Percentiles rank a stretch among this genome's conserved stretches.
These are phyloP conservation scores for Pyxicephalus adspersus DNA, from an alignment of 2,113 vertebrate genomes.

Conservation along the genomic window DNA sequence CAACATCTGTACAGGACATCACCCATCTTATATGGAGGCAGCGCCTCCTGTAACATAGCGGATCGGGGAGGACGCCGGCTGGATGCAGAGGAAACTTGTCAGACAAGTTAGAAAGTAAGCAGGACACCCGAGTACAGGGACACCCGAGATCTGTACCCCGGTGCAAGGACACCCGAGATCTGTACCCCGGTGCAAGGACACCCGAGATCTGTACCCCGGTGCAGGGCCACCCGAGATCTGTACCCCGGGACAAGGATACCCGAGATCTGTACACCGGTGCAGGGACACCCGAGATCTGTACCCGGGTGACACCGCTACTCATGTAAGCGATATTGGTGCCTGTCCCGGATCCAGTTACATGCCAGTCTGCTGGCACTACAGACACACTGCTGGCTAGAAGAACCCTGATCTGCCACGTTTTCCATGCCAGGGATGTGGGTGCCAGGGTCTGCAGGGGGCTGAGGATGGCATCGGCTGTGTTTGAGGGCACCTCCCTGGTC, in stretches of 20 bases:
- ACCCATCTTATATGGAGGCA: no score
- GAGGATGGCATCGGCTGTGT: conserved; percentile 93
- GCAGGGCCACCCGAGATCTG: no score
- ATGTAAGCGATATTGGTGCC: neutral
- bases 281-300: neutral
- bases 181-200: no score
- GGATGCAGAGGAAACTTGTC: neutral
- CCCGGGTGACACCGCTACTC: neutral
- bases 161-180: no score
- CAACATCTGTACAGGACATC: no score
- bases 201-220: no score
- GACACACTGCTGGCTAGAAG: no score
- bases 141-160: no score
- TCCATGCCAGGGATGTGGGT: conserved; percentile 66
- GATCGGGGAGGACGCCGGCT: neutral
- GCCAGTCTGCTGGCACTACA: neutral
- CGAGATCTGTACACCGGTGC: no score
- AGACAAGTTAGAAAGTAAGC: neutral
- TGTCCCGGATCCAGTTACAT: conserved; percentile 6
- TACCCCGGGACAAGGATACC: no score
- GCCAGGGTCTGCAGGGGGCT: conserved; percentile 56
- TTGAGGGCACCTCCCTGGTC: conserved; percentile 94
- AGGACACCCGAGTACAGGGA: no score
- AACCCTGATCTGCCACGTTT: neutral
- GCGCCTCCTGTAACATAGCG: neutral